These are phyloP conservation scores for Listronotus oregonensis DNA, from an alignment of 1,140 invertebrate species.

Conservation along the genomic window DNA sequence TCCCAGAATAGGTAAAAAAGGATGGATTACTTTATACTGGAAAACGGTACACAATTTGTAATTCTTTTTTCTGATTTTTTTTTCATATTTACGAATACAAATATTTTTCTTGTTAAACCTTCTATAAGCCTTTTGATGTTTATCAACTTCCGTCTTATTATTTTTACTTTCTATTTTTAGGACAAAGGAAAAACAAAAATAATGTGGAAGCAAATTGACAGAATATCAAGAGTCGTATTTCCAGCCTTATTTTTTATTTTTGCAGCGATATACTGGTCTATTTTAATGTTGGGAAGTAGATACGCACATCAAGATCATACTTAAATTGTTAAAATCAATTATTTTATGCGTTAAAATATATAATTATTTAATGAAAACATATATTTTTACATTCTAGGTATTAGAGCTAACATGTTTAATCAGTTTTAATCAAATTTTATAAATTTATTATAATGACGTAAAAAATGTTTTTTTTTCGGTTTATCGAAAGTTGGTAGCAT, in stretches of 20 bases:
- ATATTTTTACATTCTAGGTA: too few species aligned
- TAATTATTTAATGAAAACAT: too few species aligned
- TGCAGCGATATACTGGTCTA: constrained; percentile 76
- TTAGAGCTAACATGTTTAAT: too few species aligned
- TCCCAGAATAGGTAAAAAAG: constrained; percentile 17
- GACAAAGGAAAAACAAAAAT: constrained; percentile 68
- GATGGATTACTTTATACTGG: constrained; percentile 42
- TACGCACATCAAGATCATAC: neutral
- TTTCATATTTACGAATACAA: neutral
- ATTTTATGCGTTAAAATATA: too few species aligned
- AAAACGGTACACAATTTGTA: constrained; percentile 40
- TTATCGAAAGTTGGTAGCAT: too few species aligned
- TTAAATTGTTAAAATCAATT: too few species aligned
- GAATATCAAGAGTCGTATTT: constrained; percentile 71
- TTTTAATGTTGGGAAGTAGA: constrained; percentile 66
- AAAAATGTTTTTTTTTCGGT: too few species aligned
- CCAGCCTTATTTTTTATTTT: constrained; percentile 76
- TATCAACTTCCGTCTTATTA: neutral
- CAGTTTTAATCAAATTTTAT: too few species aligned
- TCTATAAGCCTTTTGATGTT: too few species aligned
- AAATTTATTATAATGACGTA: too few species aligned
- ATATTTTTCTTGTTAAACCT: constrained; percentile 9
- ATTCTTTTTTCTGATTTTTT: neutral
- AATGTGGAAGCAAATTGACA: constrained; percentile 71
- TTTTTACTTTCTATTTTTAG: constrained; percentile 26